Evolutionary conservation across 92 coral and sea anemone genomes (phyloP).

Genomic region (Epizoanthus illoricatus): DNA sequence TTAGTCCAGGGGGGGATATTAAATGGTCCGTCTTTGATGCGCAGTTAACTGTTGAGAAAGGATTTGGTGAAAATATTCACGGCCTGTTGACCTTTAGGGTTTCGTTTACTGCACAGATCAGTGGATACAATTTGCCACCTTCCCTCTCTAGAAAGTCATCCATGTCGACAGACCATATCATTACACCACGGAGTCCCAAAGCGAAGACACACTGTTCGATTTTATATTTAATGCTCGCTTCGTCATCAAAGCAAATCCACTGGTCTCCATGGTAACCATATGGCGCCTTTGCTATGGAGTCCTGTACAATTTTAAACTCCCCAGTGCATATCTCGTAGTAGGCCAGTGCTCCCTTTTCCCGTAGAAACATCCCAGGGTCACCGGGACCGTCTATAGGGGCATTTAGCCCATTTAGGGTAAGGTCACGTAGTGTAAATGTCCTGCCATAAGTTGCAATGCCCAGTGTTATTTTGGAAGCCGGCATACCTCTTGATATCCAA

Average conservation of each 20-base stretch:
- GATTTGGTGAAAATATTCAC: no score
- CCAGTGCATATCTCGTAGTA: constrained; percentile 20
- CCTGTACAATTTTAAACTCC: neutral
- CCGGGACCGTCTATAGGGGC: neutral
- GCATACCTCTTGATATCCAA: constrained; percentile 19
- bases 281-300: neutral
- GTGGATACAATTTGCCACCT: constrained; percentile 40
- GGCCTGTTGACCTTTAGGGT: neutral
- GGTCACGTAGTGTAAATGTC: neutral
- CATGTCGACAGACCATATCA: constrained; percentile 25
- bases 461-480: constrained; percentile 9
- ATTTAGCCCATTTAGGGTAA: neutral
- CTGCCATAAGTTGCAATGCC: constrained; percentile 27
- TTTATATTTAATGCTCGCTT: neutral
- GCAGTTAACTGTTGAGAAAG: no score
- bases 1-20: no score
- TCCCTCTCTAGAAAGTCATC: constrained; percentile 18
- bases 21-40: no score
- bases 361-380: neutral
- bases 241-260: constrained; percentile 31
- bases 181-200: constrained; percentile 15
- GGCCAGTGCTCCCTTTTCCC: constrained; percentile 14
- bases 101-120: constrained; percentile 31
- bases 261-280: constrained; percentile 23
- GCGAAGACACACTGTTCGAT: neutral